phyloP scores from a whole-genome alignment of 2,888 invertebrate genomes.

The Papilio protenor region DNA sequence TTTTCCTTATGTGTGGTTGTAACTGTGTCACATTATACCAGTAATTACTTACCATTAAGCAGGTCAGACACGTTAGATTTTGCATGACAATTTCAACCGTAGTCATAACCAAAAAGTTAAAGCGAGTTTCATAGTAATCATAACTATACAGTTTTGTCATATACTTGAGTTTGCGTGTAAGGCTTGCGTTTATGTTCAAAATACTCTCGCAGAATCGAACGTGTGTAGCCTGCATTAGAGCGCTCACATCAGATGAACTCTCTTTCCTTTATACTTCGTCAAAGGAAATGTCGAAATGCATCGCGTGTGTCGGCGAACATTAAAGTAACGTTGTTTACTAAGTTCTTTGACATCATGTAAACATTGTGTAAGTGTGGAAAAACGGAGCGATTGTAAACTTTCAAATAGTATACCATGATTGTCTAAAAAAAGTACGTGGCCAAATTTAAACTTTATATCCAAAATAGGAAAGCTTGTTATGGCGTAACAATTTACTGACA shows the following conservation, averaged over 20 bases:
- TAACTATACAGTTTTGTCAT: not conserved
- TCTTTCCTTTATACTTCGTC: conserved; percentile 11
- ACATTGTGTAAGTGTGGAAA: conserved; percentile 17
- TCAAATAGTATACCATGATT: not conserved
- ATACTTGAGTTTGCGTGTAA: not conserved
- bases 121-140: not conserved
- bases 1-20: not conserved
- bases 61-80: not conserved
- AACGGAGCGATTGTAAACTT: conserved; percentile 5
- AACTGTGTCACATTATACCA: conserved; percentile 2
- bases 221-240: conserved; percentile 1
- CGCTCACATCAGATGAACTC: conserved; percentile 13
- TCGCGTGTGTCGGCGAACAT: conserved; percentile 15
- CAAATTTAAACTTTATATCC: not conserved
- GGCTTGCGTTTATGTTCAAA: not conserved
- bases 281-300: conserved; percentile 14
- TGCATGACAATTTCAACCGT: not conserved
- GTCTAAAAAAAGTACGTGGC: not conserved
- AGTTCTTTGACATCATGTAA: conserved; percentile 3
- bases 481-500: not conserved
- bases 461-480: not conserved
- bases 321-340: conserved; percentile 9
- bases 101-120: not conserved
- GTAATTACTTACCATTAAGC: conserved; percentile 2
- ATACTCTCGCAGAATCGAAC: not conserved